Conservation (phyloP, 2,888 invertebrate genomes). For the Volucella inanis region DNA sequence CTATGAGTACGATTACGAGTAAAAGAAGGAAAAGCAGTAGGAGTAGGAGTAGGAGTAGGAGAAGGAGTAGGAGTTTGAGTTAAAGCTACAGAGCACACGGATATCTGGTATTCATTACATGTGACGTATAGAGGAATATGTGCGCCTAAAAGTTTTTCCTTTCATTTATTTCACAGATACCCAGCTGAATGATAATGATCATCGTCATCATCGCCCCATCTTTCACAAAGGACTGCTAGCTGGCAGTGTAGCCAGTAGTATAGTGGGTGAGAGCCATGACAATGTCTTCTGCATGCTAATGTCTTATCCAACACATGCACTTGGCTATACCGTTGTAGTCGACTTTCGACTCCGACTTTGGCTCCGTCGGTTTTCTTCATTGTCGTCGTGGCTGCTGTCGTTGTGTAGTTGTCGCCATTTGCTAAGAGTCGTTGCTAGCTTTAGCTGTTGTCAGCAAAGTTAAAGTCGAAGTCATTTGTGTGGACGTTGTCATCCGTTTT, state of each 20-base stretch:
- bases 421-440: conserved; percentile 29
- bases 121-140: conserved; percentile 33
- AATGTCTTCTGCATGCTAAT: conserved; percentile 71
- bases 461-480: conserved; percentile 31
- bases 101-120: conserved; percentile 63
- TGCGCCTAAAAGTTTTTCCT: conserved; percentile 57
- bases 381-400: conserved; percentile 3
- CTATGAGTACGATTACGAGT: no score
- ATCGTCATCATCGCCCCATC: conserved; percentile 41
- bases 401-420: no score
- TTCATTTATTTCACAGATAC: conserved; percentile 68
- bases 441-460: conserved; percentile 23
- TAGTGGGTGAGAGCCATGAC: conserved; percentile 43
- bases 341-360: no score
- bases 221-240: conserved; percentile 1
- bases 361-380: conserved; percentile 20
- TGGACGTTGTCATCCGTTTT: conserved; percentile 47
- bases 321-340: conserved; percentile 12
- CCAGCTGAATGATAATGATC: conserved; percentile 60
- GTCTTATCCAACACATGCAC: conserved; percentile 54
- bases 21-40: no score
- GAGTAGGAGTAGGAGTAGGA: no score
- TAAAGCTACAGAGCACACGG: not conserved
- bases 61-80: no score
- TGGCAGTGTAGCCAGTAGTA: not conserved